phyloP scores from a whole-genome alignment of 1,140 invertebrate species.

The Drusus annulatus region DNA sequence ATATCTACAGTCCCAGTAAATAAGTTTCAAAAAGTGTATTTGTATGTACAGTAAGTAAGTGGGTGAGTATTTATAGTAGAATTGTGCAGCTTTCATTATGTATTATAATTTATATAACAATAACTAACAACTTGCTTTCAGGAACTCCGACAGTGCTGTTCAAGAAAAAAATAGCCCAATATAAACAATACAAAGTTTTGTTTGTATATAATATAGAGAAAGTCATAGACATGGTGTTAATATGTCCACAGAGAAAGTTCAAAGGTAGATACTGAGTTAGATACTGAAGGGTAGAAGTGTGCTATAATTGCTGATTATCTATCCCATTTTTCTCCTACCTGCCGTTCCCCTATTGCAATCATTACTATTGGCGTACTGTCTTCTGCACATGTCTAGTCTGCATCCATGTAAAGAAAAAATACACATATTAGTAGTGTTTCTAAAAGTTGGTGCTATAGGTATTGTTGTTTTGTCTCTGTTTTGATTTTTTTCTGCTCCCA shows the following conservation, averaged over 20 bases:
- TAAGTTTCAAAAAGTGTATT: not conserved
- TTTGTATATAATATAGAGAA: constrained; percentile 13
- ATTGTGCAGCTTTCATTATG: too few relatives aligned
- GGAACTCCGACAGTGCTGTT: constrained; percentile 27
- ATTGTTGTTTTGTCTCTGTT: constrained; percentile 13
- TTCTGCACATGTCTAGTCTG: constrained; percentile 99
- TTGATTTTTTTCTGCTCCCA: not conserved
- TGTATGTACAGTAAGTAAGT: constrained; percentile 10
- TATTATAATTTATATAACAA: too few relatives aligned
- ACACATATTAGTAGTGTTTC: constrained; percentile 41
- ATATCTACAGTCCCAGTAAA: not conserved
- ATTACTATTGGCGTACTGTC: constrained; percentile 90
- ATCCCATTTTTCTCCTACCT: constrained; percentile 79
- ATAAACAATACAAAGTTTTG: not conserved
- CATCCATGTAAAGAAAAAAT: constrained; percentile 68
- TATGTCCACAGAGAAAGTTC: constrained; percentile 13
- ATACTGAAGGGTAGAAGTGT: constrained; percentile 36
- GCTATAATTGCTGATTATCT: constrained; percentile 14
- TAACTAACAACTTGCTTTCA: constrained; percentile 2
- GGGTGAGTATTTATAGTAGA: not conserved
- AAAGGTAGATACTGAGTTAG: constrained; percentile 35
- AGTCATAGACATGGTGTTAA: not conserved
- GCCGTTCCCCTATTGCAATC: constrained; percentile 97
- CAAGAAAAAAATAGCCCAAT: constrained; percentile 38
- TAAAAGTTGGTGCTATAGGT: constrained; percentile 17